Percentiles rank a stretch among this genome's conserved stretches.
Conservation (phyloP, 2,888 invertebrate genomes). For the Aelia acuminata region DNA sequence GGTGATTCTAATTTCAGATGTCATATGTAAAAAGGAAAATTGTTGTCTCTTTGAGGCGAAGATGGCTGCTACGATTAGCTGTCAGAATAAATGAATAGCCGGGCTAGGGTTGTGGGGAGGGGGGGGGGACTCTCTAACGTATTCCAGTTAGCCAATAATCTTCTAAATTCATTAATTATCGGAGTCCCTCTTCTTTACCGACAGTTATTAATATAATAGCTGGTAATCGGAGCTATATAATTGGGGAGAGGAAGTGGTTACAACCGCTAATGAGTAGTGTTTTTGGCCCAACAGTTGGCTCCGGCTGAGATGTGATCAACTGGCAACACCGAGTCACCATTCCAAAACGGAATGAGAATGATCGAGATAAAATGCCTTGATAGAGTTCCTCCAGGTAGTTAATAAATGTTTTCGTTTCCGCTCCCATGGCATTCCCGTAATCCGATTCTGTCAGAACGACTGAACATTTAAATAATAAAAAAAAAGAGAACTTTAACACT, state of each 20-base stretch:
- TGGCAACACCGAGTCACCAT: neutral
- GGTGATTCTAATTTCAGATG: neutral
- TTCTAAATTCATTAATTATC: slow-evolving; percentile 49
- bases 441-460: neutral
- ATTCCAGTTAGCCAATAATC: slow-evolving; percentile 37
- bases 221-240: slow-evolving; percentile 30
- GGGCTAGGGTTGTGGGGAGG: too few species aligned
- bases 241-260: slow-evolving; percentile 35
- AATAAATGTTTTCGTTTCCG: slow-evolving; percentile 28
- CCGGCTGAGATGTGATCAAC: slow-evolving; percentile 16
- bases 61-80: neutral
- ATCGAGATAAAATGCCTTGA: neutral
- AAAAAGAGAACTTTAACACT: too few species aligned
- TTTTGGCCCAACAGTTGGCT: neutral
- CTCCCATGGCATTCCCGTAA: neutral
- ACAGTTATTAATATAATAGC: slow-evolving; percentile 48
- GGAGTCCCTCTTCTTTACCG: slow-evolving; percentile 47
- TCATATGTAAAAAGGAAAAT: neutral
- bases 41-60: neutral
- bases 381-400: neutral
- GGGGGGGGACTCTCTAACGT: neutral
- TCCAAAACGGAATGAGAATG: slow-evolving; percentile 1
- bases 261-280: slow-evolving; percentile 40
- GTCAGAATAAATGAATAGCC: neutral
- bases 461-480: too few species aligned